Base-by-base conservation (phyloP, 2,113 vertebrate species). In the Seriola dumerili region DNA sequence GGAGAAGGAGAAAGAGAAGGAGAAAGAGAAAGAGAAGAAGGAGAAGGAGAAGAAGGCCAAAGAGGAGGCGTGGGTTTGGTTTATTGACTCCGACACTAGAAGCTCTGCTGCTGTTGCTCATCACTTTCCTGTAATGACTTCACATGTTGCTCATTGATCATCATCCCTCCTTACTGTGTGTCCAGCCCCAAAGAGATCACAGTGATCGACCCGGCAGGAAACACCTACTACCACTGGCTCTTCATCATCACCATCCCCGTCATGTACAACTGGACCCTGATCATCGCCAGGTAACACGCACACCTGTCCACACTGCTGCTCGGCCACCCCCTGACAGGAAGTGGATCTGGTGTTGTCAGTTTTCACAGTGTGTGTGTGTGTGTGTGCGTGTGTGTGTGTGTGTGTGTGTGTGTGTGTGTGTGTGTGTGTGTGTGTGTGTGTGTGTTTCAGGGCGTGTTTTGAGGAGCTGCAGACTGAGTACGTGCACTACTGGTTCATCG, bases 181-280 rank as follows among this genome's bases (percentile, higher is more conserved):
- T 67, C 11, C 89, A 99, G 98, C 29, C 90, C 93, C 13, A 96
- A 96, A 89, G 96, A 97, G 77, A 92, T 97, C 77, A 73, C 73
- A 9, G 93, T 96, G 48, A 93, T 99, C 25, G 97, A 99, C 72
- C 98, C 98, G 19, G 94, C 98, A 0, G 96, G 97, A 64, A 98
- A 97, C 90, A 92, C 32, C 0, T 99, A 99, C 91, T 99, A 99
- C 90, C 93, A 98, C 84, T 99, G 98, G 98, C 94, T 99, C 40
- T 91, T 96, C 14, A 83, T 98, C 52, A 98, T 99, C 92, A 97
- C 97, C 14, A 69, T 99, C 85, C 98, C 98, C 14, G 97, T 99
- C 67, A 97, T 99, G 97, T 99, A 99, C 93, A 99, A 99, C 94
- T 99, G 98, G 97, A 97, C 96, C 34, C 94, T 99, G 93, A 93